Base-by-base conservation (phyloP, 2,888 invertebrate species). In the Ochropleura plecta region DNA sequence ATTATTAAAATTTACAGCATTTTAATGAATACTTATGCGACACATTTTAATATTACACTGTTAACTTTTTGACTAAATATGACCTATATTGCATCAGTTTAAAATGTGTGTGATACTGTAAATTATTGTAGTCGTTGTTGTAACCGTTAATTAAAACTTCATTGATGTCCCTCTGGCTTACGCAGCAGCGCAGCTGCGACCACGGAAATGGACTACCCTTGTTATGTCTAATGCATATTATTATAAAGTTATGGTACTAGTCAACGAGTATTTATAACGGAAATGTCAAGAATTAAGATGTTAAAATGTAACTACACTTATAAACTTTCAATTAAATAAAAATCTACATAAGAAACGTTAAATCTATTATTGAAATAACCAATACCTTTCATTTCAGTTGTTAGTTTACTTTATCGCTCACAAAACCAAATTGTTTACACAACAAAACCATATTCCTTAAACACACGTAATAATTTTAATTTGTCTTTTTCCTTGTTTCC, bases 261-360 rank as follows among this genome's bases (percentile, higher is more conserved):
- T 96, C 96, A 96, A 93, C 92, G 94, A 95, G 93, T 95, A 95
- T 95, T 94, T 95, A 92, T 94, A 92, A 94, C 92, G 91, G 92
- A 90, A 90, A 89, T 93, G 93, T 94, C 92, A 92, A 93, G 89
- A 92, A 91, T 91, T 92, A 91, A 92, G 86, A 93, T 93, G 92
- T 95, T 94, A 91, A 92, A 93, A 93, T 95, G 95, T 95, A 95
- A 94, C 93, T 93, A 94, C 93, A 94, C 92, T 91, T 92, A 92
- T 91, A 92, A 92, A 92, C 90, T 94, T 95, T 95, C 91, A 92
- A 93, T 94, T 92, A 91, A 96, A 96, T 96, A 96, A 96, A 86
- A 95, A 93, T 94, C 93, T 96, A 94, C 94, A 92, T 94, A 93
- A 91, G 87, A 92, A 90, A 86, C 63, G 78, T 70, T 70, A 83